Conservation (phyloP, 37 sponge, comb jelly and placozoan genomes). For the Theonella swinhoei region DNA sequence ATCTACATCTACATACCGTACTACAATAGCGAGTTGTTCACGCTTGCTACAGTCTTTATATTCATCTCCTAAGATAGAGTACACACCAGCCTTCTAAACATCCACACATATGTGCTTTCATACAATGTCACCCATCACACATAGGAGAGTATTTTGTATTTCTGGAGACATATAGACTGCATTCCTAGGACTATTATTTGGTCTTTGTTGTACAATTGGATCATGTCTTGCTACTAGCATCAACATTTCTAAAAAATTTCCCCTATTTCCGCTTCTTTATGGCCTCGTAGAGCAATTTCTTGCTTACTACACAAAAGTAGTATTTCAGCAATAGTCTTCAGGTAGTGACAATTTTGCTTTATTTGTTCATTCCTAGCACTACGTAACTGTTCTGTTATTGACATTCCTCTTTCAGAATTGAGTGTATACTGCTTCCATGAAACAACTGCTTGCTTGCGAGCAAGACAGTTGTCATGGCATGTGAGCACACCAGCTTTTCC, state of each 20-base stretch:
- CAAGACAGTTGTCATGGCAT: slow-evolving; percentile 13
- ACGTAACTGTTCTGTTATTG: slow-evolving; percentile 3
- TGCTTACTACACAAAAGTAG: slow-evolving; percentile 36
- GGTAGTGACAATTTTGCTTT: slow-evolving; percentile 10
- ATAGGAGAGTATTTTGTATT: slow-evolving; percentile 54
- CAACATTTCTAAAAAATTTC: slow-evolving; percentile 54
- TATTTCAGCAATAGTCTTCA: slow-evolving; percentile 35
- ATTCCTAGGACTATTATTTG: slow-evolving; percentile 51
- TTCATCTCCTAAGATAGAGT: slow-evolving; percentile 47
- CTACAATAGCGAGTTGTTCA: slow-evolving; percentile 41
- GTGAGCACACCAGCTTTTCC: slow-evolving; percentile 30
- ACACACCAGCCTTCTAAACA: slow-evolving; percentile 36
- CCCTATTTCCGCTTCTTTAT: slow-evolving; percentile 57
- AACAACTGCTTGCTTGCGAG: slow-evolving; percentile 26
- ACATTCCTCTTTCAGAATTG: neutral
- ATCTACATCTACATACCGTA: slow-evolving; percentile 40
- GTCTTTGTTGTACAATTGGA: slow-evolving; percentile 37
- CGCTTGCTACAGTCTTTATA: slow-evolving; percentile 48
- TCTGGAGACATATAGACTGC: slow-evolving; percentile 50
- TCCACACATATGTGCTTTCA: slow-evolving; percentile 10
- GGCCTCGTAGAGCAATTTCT: slow-evolving; percentile 65
- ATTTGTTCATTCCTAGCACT: neutral
- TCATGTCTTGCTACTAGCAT: slow-evolving; percentile 63
- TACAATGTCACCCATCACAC: slow-evolving; percentile 49
- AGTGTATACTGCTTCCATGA: neutral